Evolutionary conservation across 2,888 invertebrate genomes (phyloP).

Genomic region (Pristionchus entomophagus): DNA sequence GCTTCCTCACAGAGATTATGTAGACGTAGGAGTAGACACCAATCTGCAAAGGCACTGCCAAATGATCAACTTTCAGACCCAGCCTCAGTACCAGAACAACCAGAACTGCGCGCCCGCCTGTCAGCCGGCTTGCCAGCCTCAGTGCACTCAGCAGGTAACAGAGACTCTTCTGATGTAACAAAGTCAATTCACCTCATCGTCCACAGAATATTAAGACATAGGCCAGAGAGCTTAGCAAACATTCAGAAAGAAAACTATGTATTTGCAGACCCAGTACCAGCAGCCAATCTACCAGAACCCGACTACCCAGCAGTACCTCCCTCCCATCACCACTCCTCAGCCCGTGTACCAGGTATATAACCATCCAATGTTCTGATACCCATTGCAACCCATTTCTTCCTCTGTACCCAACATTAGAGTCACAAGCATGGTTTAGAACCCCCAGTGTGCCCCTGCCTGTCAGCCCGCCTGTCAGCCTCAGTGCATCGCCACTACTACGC

Average conservation of each 20-base stretch:
- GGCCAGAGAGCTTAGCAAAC: no score
- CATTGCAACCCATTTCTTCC: background rate
- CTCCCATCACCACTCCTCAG: constrained; percentile 32
- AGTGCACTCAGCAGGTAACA: constrained; percentile 12
- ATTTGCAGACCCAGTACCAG: constrained; percentile 6
- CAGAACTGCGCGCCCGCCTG: constrained; percentile 16
- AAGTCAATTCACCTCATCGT: background rate
- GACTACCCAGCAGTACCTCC: constrained; percentile 35
- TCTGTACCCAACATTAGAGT: background rate
- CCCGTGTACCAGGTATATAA: constrained; percentile 3
- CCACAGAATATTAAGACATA: no score
- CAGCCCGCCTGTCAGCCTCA: constrained; percentile 35
- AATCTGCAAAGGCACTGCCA: background rate
- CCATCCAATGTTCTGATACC: background rate
- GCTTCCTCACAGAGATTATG: background rate
- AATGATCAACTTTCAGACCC: background rate
- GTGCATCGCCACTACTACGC: constrained; percentile 15
- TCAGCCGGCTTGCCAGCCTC: constrained; percentile 37
- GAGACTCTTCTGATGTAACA: background rate
- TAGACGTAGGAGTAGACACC: background rate
- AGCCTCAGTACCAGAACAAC: constrained; percentile 8
- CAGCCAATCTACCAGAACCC: constrained; percentile 42
- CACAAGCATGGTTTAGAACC: constrained; percentile 1
- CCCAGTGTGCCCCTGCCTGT: constrained; percentile 24
- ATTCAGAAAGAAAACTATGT: no score